phyloP scores from a whole-genome alignment of 2,797 vertebrate genomes.

The Falco columbarius region DNA sequence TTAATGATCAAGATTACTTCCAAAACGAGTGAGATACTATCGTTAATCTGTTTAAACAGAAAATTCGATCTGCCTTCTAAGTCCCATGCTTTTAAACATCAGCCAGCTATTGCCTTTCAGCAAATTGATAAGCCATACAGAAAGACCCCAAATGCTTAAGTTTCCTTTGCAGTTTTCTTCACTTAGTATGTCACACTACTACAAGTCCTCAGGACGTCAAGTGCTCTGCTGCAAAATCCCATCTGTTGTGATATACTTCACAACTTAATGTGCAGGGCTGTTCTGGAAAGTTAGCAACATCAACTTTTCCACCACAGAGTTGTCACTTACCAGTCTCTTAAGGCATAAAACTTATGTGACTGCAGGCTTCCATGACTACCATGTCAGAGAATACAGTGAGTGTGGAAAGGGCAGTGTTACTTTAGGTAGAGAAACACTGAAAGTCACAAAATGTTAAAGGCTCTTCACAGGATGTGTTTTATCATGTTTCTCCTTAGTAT shows the following conservation, averaged over 20 bases:
- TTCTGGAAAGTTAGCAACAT: not conserved
- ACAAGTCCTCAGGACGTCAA: not conserved
- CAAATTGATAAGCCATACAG: not conserved
- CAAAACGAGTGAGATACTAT: not conserved
- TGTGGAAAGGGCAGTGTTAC: not conserved
- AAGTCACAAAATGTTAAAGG: not conserved
- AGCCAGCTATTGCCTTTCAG: not conserved
- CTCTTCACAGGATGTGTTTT: not conserved
- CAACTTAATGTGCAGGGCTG: fast-evolving
- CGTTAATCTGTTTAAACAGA: not conserved
- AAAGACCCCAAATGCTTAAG: not conserved
- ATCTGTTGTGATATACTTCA: not conserved
- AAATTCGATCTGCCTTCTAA: not conserved
- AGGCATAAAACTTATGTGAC: not conserved
- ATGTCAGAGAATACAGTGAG: not conserved
- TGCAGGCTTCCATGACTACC: not conserved
- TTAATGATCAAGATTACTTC: not conserved
- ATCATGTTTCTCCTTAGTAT: not conserved
- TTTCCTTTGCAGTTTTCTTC: not conserved
- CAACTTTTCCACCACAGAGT: not conserved
- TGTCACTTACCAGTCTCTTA: not conserved
- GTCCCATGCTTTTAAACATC: not conserved
- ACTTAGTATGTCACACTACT: not conserved
- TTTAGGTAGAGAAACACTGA: not conserved
- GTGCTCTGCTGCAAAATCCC: not conserved